phyloP scores from a whole-genome alignment of 2,113 vertebrate species.

The Carlito syrichta region DNA sequence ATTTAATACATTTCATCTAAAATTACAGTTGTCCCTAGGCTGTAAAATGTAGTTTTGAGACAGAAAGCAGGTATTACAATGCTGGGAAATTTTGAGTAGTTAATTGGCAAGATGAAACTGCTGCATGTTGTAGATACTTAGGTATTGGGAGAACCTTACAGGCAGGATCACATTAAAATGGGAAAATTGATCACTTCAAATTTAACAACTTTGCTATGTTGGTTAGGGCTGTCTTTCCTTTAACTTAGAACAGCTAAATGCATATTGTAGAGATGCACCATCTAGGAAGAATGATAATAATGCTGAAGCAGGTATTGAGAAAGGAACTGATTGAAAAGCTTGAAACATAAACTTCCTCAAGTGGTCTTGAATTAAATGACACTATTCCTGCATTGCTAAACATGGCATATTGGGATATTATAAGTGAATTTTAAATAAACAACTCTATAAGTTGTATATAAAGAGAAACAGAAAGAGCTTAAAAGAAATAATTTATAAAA shows the following conservation, averaged over 20 bases:
- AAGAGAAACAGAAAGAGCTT: background rate
- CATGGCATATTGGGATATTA: background rate
- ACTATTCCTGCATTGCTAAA: background rate
- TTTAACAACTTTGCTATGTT: background rate
- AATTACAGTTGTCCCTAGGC: background rate
- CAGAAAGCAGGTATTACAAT: background rate
- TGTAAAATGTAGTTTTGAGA: background rate
- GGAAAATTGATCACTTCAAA: background rate
- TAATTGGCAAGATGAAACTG: background rate
- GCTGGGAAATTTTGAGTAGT: background rate
- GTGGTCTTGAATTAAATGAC: background rate
- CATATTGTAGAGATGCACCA: background rate
- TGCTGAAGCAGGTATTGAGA: background rate
- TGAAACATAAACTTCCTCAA: background rate
- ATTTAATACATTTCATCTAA: background rate
- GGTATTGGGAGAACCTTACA: background rate
- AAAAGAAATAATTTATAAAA: background rate
- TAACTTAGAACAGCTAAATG: background rate
- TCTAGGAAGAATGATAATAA: background rate
- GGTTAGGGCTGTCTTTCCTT: background rate
- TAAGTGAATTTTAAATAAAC: constrained; percentile 7
- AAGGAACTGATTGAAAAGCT: background rate
- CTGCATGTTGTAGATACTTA: background rate
- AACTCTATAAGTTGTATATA: background rate
- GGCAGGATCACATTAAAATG: background rate